phyloP scores from a whole-genome alignment of 2,113 vertebrate genomes.

The Nothocercus julius region DNA sequence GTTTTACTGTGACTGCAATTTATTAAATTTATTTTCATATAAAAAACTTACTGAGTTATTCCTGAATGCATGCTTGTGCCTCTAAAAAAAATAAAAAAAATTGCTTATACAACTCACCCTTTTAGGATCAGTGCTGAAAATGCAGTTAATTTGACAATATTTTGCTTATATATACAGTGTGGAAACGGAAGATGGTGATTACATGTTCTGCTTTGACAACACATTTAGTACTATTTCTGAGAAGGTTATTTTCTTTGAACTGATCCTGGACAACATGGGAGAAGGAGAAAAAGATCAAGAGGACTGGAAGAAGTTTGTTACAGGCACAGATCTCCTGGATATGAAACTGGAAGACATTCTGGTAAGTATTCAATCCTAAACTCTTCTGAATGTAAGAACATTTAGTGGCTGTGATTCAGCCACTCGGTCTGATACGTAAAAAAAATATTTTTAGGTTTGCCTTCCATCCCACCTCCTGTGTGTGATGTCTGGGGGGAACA shows the following conservation, averaged over 20 bases:
- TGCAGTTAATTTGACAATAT: not conserved
- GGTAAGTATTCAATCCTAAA: slow-evolving; percentile 76
- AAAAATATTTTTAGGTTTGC: not conserved
- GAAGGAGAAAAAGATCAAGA: slow-evolving; percentile 81
- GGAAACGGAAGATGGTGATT: slow-evolving; percentile 94
- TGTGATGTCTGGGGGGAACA: not conserved
- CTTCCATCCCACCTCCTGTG: not conserved
- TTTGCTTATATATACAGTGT: slow-evolving; percentile 76
- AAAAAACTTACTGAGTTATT: not conserved
- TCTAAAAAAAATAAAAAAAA: not conserved
- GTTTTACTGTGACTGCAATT: not conserved
- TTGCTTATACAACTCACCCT: not conserved
- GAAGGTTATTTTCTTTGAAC: slow-evolving; percentile 98
- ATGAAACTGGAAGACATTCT: slow-evolving; percentile 97
- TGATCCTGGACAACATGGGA: slow-evolving; percentile 95
- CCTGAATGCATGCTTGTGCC: not conserved
- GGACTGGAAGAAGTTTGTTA: slow-evolving; percentile 93
- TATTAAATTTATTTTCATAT: not conserved
- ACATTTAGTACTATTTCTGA: slow-evolving; percentile 93
- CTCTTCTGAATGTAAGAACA: not conserved
- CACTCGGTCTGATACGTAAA: not conserved
- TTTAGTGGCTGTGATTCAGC: rapidly evolving
- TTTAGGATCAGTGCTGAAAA: not conserved
- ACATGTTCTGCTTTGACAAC: slow-evolving; percentile 99
- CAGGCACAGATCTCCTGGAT: slow-evolving; percentile 90